Conservation (phyloP, 2,797 vertebrate genomes). For the Characodon lateralis region DNA sequence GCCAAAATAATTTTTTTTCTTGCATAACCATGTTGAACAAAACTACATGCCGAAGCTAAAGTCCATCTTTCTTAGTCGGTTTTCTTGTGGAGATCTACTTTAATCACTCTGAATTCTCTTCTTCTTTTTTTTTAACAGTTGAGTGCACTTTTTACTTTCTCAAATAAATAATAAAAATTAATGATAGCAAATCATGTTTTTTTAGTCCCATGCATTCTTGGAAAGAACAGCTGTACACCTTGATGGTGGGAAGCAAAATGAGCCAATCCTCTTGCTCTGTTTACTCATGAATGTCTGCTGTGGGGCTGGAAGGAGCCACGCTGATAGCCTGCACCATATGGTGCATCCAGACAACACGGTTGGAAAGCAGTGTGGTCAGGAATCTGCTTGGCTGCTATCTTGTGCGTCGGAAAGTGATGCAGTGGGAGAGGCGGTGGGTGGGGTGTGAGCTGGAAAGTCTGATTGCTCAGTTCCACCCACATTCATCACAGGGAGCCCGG, state of each 20-base stretch:
- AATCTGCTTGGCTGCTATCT: slow-evolving; percentile 69
- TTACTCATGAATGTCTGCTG: slow-evolving; percentile 32
- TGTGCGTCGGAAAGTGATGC: slow-evolving; percentile 41
- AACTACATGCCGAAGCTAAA: slow-evolving; percentile 3
- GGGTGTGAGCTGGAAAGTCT: slow-evolving; percentile 27
- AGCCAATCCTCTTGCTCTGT: slow-evolving; percentile 36
- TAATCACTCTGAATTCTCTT: slow-evolving; percentile 29
- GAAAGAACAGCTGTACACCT: slow-evolving; percentile 18
- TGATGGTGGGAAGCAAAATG: slow-evolving; percentile 12
- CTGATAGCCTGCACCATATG: slow-evolving; percentile 69
- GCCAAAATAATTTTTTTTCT: not conserved
- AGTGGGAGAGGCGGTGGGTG: slow-evolving; percentile 21
- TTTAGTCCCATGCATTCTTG: not conserved
- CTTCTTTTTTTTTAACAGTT: slow-evolving; percentile 20
- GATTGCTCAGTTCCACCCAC: slow-evolving; percentile 40
- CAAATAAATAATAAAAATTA: not conserved
- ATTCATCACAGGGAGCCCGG: slow-evolving; percentile 70
- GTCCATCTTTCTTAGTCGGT: not conserved
- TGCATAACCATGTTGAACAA: not conserved
- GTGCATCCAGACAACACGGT: slow-evolving; percentile 47
- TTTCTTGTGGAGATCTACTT: slow-evolving; percentile 21
- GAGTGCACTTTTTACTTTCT: slow-evolving; percentile 10
- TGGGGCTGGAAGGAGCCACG: slow-evolving; percentile 42
- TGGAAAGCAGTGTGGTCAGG: slow-evolving; percentile 63
- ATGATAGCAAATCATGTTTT: slow-evolving; percentile 17